Evolutionary conservation across 1,140 invertebrate genomes (phyloP).

Genomic region (Drosophila tristis): DNA sequence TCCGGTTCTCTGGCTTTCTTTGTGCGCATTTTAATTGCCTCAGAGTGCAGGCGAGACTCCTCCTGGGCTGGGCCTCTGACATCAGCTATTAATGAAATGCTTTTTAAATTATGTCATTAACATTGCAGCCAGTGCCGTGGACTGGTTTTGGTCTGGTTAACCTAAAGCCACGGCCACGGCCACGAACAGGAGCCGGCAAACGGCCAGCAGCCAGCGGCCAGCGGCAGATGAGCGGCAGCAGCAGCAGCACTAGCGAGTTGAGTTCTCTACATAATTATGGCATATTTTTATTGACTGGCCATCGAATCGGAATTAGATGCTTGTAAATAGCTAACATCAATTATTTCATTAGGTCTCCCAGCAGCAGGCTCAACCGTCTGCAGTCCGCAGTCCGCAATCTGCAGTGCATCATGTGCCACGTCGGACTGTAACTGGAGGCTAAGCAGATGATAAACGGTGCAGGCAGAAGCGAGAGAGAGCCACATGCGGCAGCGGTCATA

Average conservation of each 20-base stretch:
- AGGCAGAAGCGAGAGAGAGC: conserved; percentile 11
- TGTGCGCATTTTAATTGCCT: conserved; percentile 37
- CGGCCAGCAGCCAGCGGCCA: too few species aligned
- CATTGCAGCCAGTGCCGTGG: conserved; percentile 63
- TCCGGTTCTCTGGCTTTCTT: conserved; percentile 1
- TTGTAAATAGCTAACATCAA: conserved; percentile 73
- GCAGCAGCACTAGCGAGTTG: too few species aligned
- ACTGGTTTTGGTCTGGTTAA: conserved; percentile 53
- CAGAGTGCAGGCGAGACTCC: not conserved
- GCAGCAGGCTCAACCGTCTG: conserved; percentile 1
- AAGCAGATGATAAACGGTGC: conserved; percentile 44
- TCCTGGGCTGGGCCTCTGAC: conserved; percentile 15
- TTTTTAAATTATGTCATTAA: conserved; percentile 81
- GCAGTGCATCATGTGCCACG: not conserved
- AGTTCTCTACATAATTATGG: conserved; percentile 63
- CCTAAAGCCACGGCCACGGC: conserved; percentile 7
- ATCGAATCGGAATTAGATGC: conserved; percentile 73
- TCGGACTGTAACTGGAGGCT: conserved; percentile 12
- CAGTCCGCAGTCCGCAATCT: not conserved
- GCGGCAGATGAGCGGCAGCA: too few species aligned
- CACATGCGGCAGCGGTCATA: conserved; percentile 71
- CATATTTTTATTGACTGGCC: conserved; percentile 71
- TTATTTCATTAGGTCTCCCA: conserved; percentile 65
- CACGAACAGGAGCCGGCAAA: not conserved
- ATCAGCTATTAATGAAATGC: conserved; percentile 74